Conservation (phyloP, 2,888 invertebrate genomes). For the Lasioglossum lativentre region DNA sequence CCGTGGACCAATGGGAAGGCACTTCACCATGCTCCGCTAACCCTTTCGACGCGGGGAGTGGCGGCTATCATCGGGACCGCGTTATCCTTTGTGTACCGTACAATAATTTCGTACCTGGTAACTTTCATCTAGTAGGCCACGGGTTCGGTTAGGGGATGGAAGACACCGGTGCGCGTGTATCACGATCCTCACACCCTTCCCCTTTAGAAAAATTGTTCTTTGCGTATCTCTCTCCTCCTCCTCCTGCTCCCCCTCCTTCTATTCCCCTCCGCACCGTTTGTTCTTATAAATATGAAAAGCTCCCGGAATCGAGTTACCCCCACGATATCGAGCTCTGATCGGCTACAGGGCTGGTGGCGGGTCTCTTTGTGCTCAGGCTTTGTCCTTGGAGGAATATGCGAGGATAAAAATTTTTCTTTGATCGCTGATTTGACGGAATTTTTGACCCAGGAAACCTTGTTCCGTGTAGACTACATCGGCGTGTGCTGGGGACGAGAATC, state of each 20-base stretch:
- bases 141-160: background rate
- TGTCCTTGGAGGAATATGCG: slow-evolving; percentile 12
- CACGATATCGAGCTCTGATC: slow-evolving; percentile 57
- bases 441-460: slow-evolving; percentile 32
- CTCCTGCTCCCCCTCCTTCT: too few species aligned
- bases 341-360: slow-evolving; percentile 8
- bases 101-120: slow-evolving; percentile 74
- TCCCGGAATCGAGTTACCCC: slow-evolving; percentile 61
- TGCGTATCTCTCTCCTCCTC: background rate
- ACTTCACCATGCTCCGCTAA: slow-evolving; percentile 78
- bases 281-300: slow-evolving; percentile 70
- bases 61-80: slow-evolving; percentile 71
- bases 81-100: slow-evolving; percentile 73
- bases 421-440: slow-evolving; percentile 49
- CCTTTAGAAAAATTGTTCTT: slow-evolving; percentile 54
- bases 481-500: background rate
- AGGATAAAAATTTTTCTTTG: slow-evolving; percentile 53
- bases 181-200: background rate
- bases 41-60: slow-evolving; percentile 76
- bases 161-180: slow-evolving; percentile 33
- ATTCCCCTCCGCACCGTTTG: slow-evolving; percentile 3
- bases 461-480: slow-evolving; percentile 2
- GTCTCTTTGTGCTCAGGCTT: slow-evolving; percentile 32
- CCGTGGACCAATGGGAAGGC: slow-evolving; percentile 76
- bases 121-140: slow-evolving; percentile 41